Evolutionary conservation across 1,140 invertebrate genomes (phyloP).

Genomic region (Coelopa frigida): DNA sequence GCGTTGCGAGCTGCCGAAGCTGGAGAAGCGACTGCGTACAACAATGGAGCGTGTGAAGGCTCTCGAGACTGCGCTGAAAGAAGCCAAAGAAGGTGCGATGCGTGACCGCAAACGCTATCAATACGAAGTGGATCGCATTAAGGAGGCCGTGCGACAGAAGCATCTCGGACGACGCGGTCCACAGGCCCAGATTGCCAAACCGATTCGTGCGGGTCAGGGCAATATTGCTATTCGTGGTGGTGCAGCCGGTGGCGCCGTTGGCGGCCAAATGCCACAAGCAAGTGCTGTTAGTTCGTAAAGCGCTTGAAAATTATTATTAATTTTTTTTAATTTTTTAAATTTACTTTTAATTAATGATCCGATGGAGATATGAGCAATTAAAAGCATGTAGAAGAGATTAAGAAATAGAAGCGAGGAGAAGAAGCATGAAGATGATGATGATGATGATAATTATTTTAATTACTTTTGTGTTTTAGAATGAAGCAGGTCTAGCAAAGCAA

Average conservation of each 20-base stretch:
- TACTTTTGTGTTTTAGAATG: too few relatives aligned
- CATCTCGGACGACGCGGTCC: constrained; percentile 89
- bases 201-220: constrained; percentile 86
- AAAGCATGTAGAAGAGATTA: too few relatives aligned
- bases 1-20: constrained; percentile 94
- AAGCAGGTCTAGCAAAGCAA: constrained; percentile 10
- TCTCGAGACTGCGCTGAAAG: constrained; percentile 89
- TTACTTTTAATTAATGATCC: constrained; percentile 9
- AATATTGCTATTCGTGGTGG: constrained; percentile 49
- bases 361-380: too few relatives aligned
- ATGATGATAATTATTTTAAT: too few relatives aligned
- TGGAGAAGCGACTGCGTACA: constrained; percentile 93
- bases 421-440: too few relatives aligned
- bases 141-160: constrained; percentile 97
- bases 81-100: constrained; percentile 99
- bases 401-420: too few relatives aligned
- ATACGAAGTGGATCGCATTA: constrained; percentile 97
- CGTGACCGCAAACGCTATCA: constrained; percentile 97
- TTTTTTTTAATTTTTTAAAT: constrained; percentile 9
- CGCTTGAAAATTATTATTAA: constrained; percentile 3
- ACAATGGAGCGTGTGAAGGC: constrained; percentile 98
- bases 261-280: constrained; percentile 24
- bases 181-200: constrained; percentile 94
- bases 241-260: constrained; percentile 19
- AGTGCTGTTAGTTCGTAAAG: constrained; percentile 36